Conservation (phyloP, 2,113 vertebrate genomes). For the Cinclus cinclus region DNA sequence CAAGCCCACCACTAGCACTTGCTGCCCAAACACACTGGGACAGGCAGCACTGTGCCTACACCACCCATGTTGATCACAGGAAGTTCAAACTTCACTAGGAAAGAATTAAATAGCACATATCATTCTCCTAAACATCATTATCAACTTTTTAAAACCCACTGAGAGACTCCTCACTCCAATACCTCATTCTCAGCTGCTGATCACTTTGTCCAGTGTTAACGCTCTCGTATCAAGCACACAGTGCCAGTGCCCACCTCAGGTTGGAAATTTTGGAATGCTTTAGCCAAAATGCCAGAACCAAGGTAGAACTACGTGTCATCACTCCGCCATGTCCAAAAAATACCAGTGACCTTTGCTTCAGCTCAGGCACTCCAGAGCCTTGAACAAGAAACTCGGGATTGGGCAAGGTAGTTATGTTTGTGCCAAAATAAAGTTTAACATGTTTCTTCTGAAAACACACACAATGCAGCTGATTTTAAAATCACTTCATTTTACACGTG, state of each 20-base stretch:
- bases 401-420: neutral
- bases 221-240: neutral
- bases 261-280: neutral
- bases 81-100: neutral
- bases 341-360: neutral
- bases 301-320: neutral
- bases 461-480: neutral
- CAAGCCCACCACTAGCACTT: neutral
- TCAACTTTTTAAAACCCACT: neutral
- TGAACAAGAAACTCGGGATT: fast-evolving
- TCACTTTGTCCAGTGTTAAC: neutral
- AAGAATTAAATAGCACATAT: neutral
- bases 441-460: neutral
- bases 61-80: neutral
- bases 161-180: neutral
- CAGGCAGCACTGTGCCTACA: neutral
- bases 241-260: neutral
- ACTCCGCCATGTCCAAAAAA: neutral
- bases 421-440: neutral
- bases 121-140: neutral
- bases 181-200: neutral
- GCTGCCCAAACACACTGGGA: neutral
- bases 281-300: neutral
- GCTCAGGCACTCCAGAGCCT: neutral
- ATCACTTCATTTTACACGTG: neutral